phyloP scores from a whole-genome alignment of 2,113 vertebrate genomes.

The Plestiodon gilberti region DNA sequence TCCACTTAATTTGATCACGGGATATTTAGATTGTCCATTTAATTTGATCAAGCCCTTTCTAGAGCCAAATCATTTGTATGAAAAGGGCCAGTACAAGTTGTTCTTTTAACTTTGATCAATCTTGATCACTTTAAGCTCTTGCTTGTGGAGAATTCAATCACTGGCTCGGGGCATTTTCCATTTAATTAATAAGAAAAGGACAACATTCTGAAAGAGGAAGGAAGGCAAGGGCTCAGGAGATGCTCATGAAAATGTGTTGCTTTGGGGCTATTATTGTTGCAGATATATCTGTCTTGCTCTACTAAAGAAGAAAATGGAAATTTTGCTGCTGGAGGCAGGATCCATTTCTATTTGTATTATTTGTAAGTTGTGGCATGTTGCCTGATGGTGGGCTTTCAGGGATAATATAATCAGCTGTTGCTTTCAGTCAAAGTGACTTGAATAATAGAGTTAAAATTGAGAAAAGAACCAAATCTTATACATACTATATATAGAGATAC shows the following conservation, averaged over 20 bases:
- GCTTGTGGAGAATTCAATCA: constrained; percentile 68
- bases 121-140: constrained; percentile 61
- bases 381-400: neutral
- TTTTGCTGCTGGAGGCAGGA: neutral
- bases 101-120: constrained; percentile 67
- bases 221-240: constrained; percentile 1
- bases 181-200: constrained; percentile 68
- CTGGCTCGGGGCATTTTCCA: constrained; percentile 53
- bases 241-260: neutral
- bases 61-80: constrained; percentile 70
- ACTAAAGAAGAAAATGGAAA: neutral
- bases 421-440: constrained; percentile 5
- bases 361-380: neutral
- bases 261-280: neutral
- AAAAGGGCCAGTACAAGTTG: constrained; percentile 54
- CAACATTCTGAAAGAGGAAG: constrained; percentile 36
- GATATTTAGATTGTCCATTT: constrained; percentile 71
- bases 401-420: neutral
- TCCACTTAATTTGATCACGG: constrained; percentile 70
- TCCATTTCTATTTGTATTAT: neutral
- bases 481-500: too few species aligned
- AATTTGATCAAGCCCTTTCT: constrained; percentile 70
- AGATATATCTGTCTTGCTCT: neutral
- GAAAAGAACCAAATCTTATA: neutral
- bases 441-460: neutral